These are phyloP conservation scores for Caradrina clavipalpis DNA, from an alignment of 2,888 invertebrate species.

Conservation along the genomic window DNA sequence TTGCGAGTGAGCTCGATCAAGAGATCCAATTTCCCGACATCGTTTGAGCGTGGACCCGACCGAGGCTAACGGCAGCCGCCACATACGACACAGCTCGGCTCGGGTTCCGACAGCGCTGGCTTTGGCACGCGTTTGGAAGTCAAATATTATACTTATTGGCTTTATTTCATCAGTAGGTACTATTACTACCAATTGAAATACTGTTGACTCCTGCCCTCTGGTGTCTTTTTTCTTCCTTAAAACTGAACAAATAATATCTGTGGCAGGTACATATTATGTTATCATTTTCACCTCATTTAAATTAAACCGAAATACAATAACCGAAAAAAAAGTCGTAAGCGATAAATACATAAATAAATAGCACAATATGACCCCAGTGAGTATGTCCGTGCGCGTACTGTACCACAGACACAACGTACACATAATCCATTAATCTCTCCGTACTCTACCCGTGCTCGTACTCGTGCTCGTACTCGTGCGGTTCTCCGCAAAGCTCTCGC, in stretches of 20 bases:
- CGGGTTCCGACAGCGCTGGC: not conserved
- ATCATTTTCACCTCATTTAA: too few species aligned
- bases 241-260: too few species aligned
- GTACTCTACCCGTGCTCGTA: not conserved
- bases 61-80: not conserved
- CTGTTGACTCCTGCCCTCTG: not conserved
- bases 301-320: too few species aligned
- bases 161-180: not conserved
- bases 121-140: not conserved
- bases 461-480: not conserved
- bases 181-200: not conserved
- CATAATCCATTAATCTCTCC: not conserved
- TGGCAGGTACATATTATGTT: too few species aligned
- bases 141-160: not conserved
- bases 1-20: not conserved
- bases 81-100: not conserved
- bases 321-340: not conserved
- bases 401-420: not conserved
- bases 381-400: too few species aligned
- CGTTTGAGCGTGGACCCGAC: slow-evolving; percentile 4
- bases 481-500: not conserved
- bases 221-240: not conserved
- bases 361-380: too few species aligned
- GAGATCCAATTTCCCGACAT: slow-evolving; percentile 1
- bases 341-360: not conserved